Conservation (phyloP, 2,888 invertebrate genomes). For the Mesorhabditis spiculigera region DNA sequence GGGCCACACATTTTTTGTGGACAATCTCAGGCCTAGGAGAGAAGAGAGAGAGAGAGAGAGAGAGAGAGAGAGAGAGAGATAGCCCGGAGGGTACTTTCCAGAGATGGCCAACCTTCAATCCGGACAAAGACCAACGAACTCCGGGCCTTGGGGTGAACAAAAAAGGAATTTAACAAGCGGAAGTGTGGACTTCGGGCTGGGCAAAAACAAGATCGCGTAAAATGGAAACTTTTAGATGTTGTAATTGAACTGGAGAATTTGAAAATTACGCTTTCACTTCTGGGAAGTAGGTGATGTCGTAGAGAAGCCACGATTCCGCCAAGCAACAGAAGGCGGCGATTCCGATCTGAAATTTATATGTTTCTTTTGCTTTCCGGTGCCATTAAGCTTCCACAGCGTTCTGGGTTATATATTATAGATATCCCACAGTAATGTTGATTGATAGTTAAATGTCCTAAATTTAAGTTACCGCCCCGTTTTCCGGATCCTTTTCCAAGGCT, state of each 20-base stretch:
- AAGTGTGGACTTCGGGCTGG: too few relatives aligned
- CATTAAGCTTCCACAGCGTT: too few relatives aligned
- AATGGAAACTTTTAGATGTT: too few relatives aligned
- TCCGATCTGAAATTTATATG: conserved; percentile 25
- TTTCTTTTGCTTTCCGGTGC: too few relatives aligned
- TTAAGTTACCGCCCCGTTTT: too few relatives aligned
- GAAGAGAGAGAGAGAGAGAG: conserved; percentile 5
- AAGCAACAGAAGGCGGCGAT: conserved; percentile 40
- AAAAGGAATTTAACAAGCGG: too few relatives aligned
- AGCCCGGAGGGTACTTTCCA: background rate
- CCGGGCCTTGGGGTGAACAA: too few relatives aligned
- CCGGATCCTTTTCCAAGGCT: too few relatives aligned
- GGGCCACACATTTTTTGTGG: conserved; percentile 14
- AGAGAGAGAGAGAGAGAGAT: background rate
- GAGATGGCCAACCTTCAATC: background rate
- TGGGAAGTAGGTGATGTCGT: conserved; percentile 26
- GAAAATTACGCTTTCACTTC: background rate
- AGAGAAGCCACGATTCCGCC: conserved; percentile 47
- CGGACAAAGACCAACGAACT: background rate
- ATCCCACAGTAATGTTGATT: too few relatives aligned
- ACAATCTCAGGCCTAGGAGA: conserved; percentile 27
- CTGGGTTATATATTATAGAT: too few relatives aligned
- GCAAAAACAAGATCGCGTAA: too few relatives aligned
- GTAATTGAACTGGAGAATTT: background rate
- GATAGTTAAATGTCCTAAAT: too few relatives aligned